phyloP scores from a whole-genome alignment of 2,797 vertebrate genomes.

The Zalophus californianus region DNA sequence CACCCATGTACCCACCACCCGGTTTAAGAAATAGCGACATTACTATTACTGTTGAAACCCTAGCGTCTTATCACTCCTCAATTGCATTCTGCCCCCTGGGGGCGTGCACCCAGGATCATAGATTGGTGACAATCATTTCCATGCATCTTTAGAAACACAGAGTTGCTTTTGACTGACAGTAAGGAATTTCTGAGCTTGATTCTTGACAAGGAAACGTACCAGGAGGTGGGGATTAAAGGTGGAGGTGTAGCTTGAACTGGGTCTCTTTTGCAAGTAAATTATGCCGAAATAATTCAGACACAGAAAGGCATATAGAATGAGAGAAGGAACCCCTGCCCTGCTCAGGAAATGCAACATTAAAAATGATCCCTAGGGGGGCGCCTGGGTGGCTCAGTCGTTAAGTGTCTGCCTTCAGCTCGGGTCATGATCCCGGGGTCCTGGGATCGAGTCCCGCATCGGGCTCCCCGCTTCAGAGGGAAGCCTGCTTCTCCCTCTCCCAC shows the following conservation, averaged over 20 bases:
- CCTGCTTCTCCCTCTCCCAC: no score
- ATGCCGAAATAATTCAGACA: conserved; percentile 43
- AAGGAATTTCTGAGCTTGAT: background rate
- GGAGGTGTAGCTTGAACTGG: background rate
- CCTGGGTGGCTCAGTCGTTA: no score
- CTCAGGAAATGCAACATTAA: conserved; percentile 31
- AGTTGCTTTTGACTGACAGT: background rate
- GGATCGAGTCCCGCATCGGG: no score
- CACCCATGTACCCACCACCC: background rate
- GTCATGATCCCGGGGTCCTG: no score
- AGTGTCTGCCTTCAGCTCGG: no score
- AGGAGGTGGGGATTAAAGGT: background rate
- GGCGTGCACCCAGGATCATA: background rate
- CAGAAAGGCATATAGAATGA: background rate
- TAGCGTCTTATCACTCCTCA: background rate
- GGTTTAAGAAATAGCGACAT: background rate
- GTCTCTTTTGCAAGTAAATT: conserved; percentile 30
- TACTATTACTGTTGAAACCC: background rate
- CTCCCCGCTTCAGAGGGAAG: no score
- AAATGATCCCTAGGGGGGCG: background rate
- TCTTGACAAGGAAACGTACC: background rate
- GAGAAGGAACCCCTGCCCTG: background rate
- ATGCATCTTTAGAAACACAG: background rate
- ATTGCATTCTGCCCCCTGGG: no score
- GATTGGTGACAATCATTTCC: background rate